Percentiles rank a stretch among this genome's conserved stretches.
Conservation (phyloP, 2,113 vertebrate genomes). For the Oplegnathus fasciatus region DNA sequence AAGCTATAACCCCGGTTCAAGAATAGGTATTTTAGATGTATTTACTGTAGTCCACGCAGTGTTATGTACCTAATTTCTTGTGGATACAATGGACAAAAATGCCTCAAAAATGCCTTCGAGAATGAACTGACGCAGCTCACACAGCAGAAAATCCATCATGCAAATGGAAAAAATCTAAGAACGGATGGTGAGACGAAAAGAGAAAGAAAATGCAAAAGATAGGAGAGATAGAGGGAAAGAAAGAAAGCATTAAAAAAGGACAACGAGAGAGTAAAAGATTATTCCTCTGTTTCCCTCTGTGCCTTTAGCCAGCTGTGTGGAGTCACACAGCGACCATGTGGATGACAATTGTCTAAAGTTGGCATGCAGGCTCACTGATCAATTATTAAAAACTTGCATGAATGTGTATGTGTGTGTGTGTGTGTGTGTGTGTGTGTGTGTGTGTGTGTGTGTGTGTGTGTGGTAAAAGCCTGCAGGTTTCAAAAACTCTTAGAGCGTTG, state of each 20-base stretch:
- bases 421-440: background rate
- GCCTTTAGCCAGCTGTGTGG: constrained; percentile 54
- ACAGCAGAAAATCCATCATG: background rate
- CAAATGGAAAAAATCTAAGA: background rate
- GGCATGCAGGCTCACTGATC: constrained; percentile 58
- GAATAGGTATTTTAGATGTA: background rate
- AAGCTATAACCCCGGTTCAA: background rate
- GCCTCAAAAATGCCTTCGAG: background rate
- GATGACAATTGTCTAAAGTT: constrained; percentile 52
- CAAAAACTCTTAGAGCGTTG: constrained; percentile 25
- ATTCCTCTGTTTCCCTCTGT: constrained; percentile 25
- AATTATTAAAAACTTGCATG: constrained; percentile 59
- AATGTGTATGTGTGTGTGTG: background rate
- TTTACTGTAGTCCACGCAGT: background rate
- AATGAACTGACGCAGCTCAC: background rate
- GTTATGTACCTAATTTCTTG: background rate
- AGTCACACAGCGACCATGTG: constrained; percentile 40
- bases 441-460: constrained; percentile 6
- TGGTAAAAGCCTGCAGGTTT: constrained; percentile 34
- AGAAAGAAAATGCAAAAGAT: background rate
- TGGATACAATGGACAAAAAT: background rate
- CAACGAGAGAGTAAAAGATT: constrained; percentile 13
- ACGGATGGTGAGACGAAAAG: background rate
- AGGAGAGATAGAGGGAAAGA: background rate
- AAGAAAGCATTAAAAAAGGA: constrained; percentile 18